phyloP scores from a whole-genome alignment of 64 coral and sea anemone genomes.

The Acropora yongei region DNA sequence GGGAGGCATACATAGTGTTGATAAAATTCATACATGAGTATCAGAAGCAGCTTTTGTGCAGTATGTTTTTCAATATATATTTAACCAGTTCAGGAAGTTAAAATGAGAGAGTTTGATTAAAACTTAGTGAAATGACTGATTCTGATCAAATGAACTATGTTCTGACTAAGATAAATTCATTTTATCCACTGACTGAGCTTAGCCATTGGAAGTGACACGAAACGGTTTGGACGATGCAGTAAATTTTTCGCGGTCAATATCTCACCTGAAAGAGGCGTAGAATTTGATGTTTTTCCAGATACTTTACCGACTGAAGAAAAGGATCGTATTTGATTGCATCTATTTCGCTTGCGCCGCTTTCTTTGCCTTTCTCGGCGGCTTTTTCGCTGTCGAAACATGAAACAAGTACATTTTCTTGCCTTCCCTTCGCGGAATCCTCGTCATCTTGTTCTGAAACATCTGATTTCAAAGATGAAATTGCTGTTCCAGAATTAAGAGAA shows the following conservation, averaged over 20 bases:
- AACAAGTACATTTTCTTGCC: neutral
- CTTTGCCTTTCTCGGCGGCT: neutral
- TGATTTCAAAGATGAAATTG: neutral
- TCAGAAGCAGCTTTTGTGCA: too few relatives aligned
- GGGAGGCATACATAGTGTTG: too few relatives aligned
- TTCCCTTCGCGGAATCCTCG: neutral
- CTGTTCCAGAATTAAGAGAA: neutral
- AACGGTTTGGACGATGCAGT: neutral
- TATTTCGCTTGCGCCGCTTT: neutral
- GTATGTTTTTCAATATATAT: too few relatives aligned
- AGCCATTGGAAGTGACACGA: neutral
- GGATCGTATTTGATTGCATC: conserved; percentile 19
- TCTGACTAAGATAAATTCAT: neutral
- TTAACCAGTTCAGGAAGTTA: too few relatives aligned
- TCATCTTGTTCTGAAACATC: neutral
- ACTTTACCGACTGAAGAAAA: conserved; percentile 72
- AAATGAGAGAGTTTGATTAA: too few relatives aligned
- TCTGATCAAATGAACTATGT: too few relatives aligned
- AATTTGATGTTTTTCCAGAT: conserved; percentile 81
- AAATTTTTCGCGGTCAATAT: neutral
- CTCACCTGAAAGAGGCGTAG: conserved; percentile 89
- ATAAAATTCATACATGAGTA: too few relatives aligned
- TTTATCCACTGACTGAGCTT: too few relatives aligned
- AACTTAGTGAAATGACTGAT: too few relatives aligned
- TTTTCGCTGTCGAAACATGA: neutral